Evolutionary conservation across 1,140 invertebrate genomes (phyloP), one percentile per base, ranked within the genome.

Genomic region (Paraescarpia echinospica): DNA sequence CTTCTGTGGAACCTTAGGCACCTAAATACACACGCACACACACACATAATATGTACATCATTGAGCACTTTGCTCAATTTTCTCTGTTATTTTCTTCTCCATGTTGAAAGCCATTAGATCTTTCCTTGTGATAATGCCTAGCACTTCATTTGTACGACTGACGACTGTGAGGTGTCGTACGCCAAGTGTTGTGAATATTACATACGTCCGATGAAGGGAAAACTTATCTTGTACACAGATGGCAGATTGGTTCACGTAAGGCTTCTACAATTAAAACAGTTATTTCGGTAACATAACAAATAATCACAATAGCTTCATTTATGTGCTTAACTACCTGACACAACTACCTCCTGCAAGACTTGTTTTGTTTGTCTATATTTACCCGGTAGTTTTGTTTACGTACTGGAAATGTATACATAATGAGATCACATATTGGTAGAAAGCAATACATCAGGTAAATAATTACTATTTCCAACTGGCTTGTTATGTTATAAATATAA

Each of bases 161-260:
- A 99, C 97, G 22, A 99, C 98, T 92, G 98, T 97, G 94, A 99
- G 96, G 96, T 99, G 99, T 14, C 99, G 96, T 91, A 99, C 96
- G 1, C 99, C 99, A 9, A 99, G 96, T 14, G 98, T 98, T 93
- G 99, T 97, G 96, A 99, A 99, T 14, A 99, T 96, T 92, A 98
- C 97, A 95, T 99, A 99, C 93, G 99, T 97, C 93, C 98, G 97
- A 92, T 98, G 98, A 89, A 99, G 96, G 1, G 98, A 96, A 93
- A 96, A 96, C 59, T 95, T 95, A 59, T 93, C 94, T 34, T 93
- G 94, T 31, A 96, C 94, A 27, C 93, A 93, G 89, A 96, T 92
- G 0, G 96, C 94, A 33, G 96, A 96, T 77, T 95, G 95, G 93
- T 96, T 96, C 41, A 96, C 95, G 93, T 96, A 96, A 31, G 95